Base-by-base conservation (phyloP, 2,888 invertebrate genomes). In the Drosophila mimetica region DNA sequence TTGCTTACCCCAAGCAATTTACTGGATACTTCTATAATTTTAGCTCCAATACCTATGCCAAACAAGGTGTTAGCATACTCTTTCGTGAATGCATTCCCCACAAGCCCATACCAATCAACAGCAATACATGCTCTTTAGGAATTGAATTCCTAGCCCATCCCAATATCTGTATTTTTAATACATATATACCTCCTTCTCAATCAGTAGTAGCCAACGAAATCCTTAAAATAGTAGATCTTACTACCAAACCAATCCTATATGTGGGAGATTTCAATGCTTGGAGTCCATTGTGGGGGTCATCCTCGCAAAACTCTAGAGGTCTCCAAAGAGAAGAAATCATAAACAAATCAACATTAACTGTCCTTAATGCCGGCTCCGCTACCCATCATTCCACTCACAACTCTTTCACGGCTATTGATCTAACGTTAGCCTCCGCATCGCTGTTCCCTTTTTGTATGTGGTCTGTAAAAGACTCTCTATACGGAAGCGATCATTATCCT, bases 61-160 rank as follows among this genome's bases (percentile, higher is more conserved):
- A 41, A 16, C 20, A 41, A 39, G 39, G 39, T 39, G 14, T 36
- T 14, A 36, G 36, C 36, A 36, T 36, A 14, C 36, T 36, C 36
- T 2, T 36, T 6, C 36, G 36, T 1, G 14, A 36, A 57, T 37
- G 36, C 18, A 55, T 64, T 44, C 51, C 63, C 8, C 36, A 55
- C 36, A 63, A 63, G 32, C 28, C 52, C 8, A 36, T 36, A 36
- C 36, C 36, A 36, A 36, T 36, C n/a, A 14, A 14, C 7, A 25
- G 37, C 22, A 50, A 20, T 32, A 42, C 36, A 14, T 14, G 36
- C 36, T 36, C n/a, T n/a, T n/a, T n/a, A n/a, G n/a, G n/a, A n/a
- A n/a, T n/a, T n/a, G n/a, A n/a, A n/a, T n/a, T n/a, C n/a, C n/a
- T n/a, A n/a, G n/a, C n/a, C n/a, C n/a, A n/a, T n/a, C n/a, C n/a